phyloP scores from a whole-genome alignment of 1,140 invertebrate species.

The Pachypsylla venusta region DNA sequence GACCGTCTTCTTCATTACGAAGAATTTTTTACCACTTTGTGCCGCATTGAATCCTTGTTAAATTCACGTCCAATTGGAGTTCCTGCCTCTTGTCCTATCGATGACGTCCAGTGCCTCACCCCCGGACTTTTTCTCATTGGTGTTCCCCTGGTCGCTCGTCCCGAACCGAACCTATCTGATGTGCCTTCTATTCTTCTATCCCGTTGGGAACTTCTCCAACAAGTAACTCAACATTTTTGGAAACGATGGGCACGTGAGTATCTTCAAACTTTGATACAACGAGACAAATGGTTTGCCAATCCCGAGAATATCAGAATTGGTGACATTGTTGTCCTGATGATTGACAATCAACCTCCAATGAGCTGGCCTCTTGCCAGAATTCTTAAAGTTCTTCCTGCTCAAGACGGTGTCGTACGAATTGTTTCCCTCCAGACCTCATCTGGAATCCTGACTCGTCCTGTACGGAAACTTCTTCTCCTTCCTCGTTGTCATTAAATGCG shows the following conservation, averaged over 20 bases:
- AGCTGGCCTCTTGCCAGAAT: not conserved
- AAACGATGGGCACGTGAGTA: not conserved
- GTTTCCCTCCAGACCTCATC: not conserved
- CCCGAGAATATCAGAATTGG: too few species aligned
- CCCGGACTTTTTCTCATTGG: too few species aligned
- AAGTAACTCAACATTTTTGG: not conserved
- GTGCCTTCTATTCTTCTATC: too few species aligned
- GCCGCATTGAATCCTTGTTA: slow-evolving; percentile 20
- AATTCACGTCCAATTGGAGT: slow-evolving; percentile 23
- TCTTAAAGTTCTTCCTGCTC: not conserved
- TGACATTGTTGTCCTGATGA: too few species aligned
- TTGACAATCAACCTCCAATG: not conserved
- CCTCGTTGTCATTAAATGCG: too few species aligned
- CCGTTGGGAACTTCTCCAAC: too few species aligned
- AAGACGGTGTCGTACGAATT: not conserved
- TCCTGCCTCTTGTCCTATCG: too few species aligned
- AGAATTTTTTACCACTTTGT: slow-evolving; percentile 20
- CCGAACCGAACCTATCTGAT: too few species aligned
- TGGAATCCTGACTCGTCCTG: too few species aligned
- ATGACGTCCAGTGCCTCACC: too few species aligned
- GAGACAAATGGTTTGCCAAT: not conserved
- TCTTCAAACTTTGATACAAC: not conserved
- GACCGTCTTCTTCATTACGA: slow-evolving; percentile 20
- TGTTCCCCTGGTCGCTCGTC: too few species aligned
- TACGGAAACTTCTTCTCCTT: too few species aligned